Evolutionary conservation across 2,113 vertebrate genomes (phyloP), one percentile per base, ranked within the genome.

Genomic region (Struthio camelus): DNA sequence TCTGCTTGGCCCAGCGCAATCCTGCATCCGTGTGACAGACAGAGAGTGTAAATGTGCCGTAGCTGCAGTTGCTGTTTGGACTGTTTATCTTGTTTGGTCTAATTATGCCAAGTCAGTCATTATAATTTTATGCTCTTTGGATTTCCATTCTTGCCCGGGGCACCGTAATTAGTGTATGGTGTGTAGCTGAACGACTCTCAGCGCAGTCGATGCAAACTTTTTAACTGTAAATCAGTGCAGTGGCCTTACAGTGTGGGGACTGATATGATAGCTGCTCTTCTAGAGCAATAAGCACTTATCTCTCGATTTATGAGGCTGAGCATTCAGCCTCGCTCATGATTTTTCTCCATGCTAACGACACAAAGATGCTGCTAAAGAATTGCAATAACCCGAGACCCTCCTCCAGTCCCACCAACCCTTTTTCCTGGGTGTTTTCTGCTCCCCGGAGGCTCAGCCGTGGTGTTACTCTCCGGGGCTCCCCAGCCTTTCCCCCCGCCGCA

Each of bases 61-160:
- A 42, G 90, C 85, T 59, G 91, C 65, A 4, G 59, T 30, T 77
- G 64, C 48, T 89, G 0, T 93, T 91, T 91, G 87, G 80, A 40
- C 76, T 81, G 79, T 91, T 97, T 95, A 11, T 95, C 97, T 91
- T 83, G 87, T 95, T 97, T 93, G 97, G 96, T 96, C 96, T 96
- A 89, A 96, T 98, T 97, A 94, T 5, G 91, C 94, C 96, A 92
- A 92, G 94, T 54, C 88, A 97, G 96, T 94, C 88, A 96, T 97
- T 97, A 96, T 78, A 81, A 96, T 97, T 98, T 95, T 95, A 96
- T 94, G 94, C 94, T 94, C 94, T 96, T 94, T 90, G 97, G 96
- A 97, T 97, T 73, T 96, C 96, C 27, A 14, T 86, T 96, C 95
- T 96, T 95, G 96, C 97, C 92, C 42, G 82, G 91, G 97, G 97